Base-by-base conservation (phyloP, 2,797 vertebrate species). In the Synanceia verrucosa region DNA sequence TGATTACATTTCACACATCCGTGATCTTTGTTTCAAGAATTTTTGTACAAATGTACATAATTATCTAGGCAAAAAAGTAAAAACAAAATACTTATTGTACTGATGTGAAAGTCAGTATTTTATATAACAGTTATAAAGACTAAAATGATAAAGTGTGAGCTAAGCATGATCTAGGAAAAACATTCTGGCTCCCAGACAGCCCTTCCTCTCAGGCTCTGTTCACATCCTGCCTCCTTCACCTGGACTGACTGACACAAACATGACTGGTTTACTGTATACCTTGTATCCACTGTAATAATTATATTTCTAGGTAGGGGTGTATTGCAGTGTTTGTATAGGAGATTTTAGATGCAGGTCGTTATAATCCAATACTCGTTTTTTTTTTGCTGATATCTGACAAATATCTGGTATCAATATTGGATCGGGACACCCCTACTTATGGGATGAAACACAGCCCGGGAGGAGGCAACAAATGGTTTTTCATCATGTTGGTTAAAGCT, bases 171-270 rank as follows among this genome's bases (percentile, higher is more conserved):
- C n/a, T 60, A 48, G 34, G 12, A 41, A 18, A 24, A 23, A 36
- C 66, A 58, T 63, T 62, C 64, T 23, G 3, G 14, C 51, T 48
- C 48, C 8, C 5, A 70, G 74, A 11, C 36, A 41, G 29, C 43
- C 28, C 33, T 53, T 70, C 36, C 34, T 58, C 36, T 46, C 26
- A 18, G 53, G 48, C 14, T 19, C 3, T 1, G 5, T 36, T 28
- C 11, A 18, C 61, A 58, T 72, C 23, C 60, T 3, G 47, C 44
- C 26, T 61, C 2, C 11, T 31, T 47, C 53, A 57, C 68, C 58
- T 33, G 34, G 11, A 26, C 1, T 28, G n/a, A 13, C n/a, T 4
- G 11, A 26, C 18, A 47, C 16, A 62, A 53, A 43, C 63, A 69
- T 16, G 24, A 8, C n/a, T n/a, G n/a, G n/a, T n/a, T n/a, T n/a